Evolutionary conservation across 2,888 invertebrate genomes (phyloP), one percentile per base, ranked within the genome.

Genomic region (Azorinus chamasolen): DNA sequence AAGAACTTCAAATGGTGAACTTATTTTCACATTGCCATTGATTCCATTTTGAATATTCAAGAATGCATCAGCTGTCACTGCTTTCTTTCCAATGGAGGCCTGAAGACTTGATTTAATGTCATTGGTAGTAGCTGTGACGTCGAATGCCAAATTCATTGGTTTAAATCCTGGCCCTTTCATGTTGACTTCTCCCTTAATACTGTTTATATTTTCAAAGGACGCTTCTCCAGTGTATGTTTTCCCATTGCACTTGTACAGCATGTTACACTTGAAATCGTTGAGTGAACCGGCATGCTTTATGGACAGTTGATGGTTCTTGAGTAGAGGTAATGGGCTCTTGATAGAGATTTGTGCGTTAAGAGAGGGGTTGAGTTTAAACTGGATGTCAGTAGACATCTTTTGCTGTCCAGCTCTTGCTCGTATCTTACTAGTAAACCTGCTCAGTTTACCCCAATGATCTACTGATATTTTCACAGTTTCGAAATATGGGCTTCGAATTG

Each of bases 241-340:
- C 3, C 66, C 71, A 43, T 77, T 77, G 25, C 51, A 54, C 45
- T 55, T 77, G 48, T 77, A 77, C 18, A 68, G 57, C 71, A 77
- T 63, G 39, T 77, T 77, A 37, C 68, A 72, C 41, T 77, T 77
- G 48, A 77, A 77, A 37, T 62, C 68, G 43, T 77, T 68, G 4
- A 18, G 18, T 20, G 27, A 57, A 20, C 75, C 75, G 8, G 69
- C 69, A 50, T 75, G 75, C 37, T 71, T 71, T 14, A 77, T 20
- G 22, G 77, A 68, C n/a, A 77, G 37, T 25, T 77, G 72, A 14
- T 77, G 77, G 48, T 72, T 77, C 32, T 72, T 72, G 12, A 77
- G 43, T 6, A n/a, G 51, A 12, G 57, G 27, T 25, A 68, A 63
- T 14, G 77, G 77, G 14, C 71, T 68, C 39, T 63, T 71, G 8